Percentiles rank a stretch among this genome's conserved stretches.
Conservation (phyloP, 2,797 vertebrate species). For the Hoplostethus atlanticus region DNA sequence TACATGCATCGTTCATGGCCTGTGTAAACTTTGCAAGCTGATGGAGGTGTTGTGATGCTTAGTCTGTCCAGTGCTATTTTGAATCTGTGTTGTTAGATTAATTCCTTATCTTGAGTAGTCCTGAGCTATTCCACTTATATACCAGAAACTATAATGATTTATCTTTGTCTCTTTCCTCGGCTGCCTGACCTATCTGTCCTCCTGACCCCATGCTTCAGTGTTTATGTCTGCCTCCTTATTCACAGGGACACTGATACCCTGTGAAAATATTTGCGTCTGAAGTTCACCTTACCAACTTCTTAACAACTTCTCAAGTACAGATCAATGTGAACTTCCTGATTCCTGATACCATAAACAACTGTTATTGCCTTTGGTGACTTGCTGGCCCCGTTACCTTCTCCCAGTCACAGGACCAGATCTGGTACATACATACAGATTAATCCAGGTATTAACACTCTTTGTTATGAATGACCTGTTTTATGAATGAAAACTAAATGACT, state of each 20-base stretch:
- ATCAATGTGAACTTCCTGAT: background rate
- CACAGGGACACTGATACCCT: background rate
- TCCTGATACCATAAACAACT: background rate
- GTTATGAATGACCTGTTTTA: background rate
- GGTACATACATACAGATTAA: background rate
- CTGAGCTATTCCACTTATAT: background rate
- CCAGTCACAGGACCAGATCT: background rate
- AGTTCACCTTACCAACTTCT: background rate
- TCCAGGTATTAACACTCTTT: background rate
- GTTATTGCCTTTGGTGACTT: background rate
- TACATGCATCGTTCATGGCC: background rate
- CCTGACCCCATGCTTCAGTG: background rate
- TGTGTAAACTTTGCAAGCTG: background rate
- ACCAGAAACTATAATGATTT: background rate
- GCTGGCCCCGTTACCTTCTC: too few relatives aligned
- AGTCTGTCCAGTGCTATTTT: constrained; percentile 39
- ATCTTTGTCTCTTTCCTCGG: background rate
- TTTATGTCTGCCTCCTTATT: background rate
- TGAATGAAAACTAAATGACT: too few relatives aligned
- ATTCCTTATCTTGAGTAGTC: background rate
- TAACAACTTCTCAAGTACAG: background rate
- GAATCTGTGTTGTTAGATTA: constrained; percentile 28
- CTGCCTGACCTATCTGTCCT: background rate
- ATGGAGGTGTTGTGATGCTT: too few relatives aligned
- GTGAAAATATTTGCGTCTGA: background rate